These are phyloP conservation scores for Chloropsis cyanopogon DNA, from an alignment of 2,113 vertebrate species.

Conservation along the genomic window DNA sequence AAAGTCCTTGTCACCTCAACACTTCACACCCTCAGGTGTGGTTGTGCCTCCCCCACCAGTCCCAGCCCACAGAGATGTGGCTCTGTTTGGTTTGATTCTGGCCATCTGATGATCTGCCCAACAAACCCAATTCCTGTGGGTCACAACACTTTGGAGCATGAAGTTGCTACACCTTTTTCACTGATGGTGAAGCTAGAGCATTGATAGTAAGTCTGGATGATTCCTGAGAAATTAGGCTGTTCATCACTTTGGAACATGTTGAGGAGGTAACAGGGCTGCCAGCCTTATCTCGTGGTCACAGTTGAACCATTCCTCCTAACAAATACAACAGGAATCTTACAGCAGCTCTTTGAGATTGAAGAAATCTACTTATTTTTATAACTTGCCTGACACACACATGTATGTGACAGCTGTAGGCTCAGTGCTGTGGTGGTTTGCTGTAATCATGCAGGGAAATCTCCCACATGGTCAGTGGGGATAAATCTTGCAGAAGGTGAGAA, in stretches of 20 bases:
- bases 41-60: fast-evolving
- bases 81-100: not conserved
- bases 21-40: not conserved
- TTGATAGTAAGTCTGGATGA: not conserved
- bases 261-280: not conserved
- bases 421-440: not conserved
- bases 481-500: not conserved
- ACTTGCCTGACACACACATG: not conserved
- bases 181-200: not conserved
- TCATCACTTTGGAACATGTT: not conserved
- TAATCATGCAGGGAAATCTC: not conserved
- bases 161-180: not conserved
- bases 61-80: not conserved
- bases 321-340: not conserved
- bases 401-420: not conserved
- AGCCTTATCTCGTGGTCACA: not conserved
- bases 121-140: not conserved
- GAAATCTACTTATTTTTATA: not conserved
- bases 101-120: not conserved
- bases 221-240: not conserved
- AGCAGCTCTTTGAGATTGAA: not conserved
- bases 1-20: not conserved
- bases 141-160: not conserved
- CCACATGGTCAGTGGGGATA: not conserved
- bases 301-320: not conserved